phyloP scores from a whole-genome alignment of 2,888 invertebrate genomes.

The Drosophila emarginata region DNA sequence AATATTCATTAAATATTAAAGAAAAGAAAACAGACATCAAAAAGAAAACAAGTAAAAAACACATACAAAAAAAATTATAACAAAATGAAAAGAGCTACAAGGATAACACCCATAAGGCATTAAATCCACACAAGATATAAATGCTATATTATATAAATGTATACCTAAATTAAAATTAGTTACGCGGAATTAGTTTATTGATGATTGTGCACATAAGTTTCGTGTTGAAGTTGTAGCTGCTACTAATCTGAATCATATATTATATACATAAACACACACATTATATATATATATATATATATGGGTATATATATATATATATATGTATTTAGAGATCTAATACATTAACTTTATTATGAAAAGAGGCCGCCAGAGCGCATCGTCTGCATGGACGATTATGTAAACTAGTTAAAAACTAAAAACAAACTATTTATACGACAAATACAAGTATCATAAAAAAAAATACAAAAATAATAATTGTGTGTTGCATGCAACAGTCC shows the following conservation, averaged over 20 bases:
- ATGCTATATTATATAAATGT: slow-evolving; percentile 15
- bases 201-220: slow-evolving; percentile 64
- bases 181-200: slow-evolving; percentile 56
- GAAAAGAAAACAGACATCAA: slow-evolving; percentile 29
- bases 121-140: slow-evolving; percentile 9
- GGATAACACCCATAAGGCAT: slow-evolving; percentile 37
- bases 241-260: slow-evolving; percentile 55
- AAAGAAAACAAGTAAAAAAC: slow-evolving; percentile 18
- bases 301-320: slow-evolving; percentile 18
- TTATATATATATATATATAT: slow-evolving; percentile 9
- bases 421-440: slow-evolving; percentile 55
- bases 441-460: slow-evolving; percentile 56
- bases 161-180: slow-evolving; percentile 35
- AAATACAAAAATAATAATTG: slow-evolving; percentile 44
- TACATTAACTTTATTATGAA: slow-evolving; percentile 43
- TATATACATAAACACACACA: slow-evolving; percentile 32
- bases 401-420: slow-evolving; percentile 79
- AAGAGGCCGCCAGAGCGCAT: slow-evolving; percentile 73
- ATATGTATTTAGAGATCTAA: slow-evolving; percentile 23
- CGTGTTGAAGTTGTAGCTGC: slow-evolving; percentile 67
- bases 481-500: slow-evolving; percentile 9
- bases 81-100: slow-evolving; percentile 27
- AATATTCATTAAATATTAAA: background rate
- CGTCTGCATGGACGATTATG: slow-evolving; percentile 70
- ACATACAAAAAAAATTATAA: slow-evolving; percentile 11